Conservation (phyloP, 2,888 invertebrate species). For the Eristalinus sepulchralis region DNA sequence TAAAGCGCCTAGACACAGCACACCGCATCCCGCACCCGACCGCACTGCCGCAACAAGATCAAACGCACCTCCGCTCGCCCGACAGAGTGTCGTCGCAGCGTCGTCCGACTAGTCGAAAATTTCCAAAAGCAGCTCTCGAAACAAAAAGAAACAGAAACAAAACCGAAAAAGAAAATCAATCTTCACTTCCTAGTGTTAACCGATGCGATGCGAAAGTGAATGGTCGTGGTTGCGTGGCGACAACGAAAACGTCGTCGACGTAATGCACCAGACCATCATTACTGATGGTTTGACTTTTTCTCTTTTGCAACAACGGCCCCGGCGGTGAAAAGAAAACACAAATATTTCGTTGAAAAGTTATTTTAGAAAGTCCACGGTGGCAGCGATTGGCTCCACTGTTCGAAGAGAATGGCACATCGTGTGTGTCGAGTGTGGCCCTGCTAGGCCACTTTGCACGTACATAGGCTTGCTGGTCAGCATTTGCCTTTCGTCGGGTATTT, state of each 20-base stretch:
- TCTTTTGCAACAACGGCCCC: slow-evolving; percentile 49
- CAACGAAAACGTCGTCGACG: neutral
- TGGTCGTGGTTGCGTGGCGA: slow-evolving; percentile 62
- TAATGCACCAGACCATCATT: slow-evolving; percentile 60
- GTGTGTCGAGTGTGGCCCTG: neutral
- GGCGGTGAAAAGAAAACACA: slow-evolving; percentile 62
- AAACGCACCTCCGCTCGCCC: neutral
- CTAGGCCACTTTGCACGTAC: neutral
- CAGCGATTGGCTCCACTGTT: slow-evolving; percentile 23
- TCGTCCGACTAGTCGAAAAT: neutral
- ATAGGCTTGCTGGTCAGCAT: neutral
- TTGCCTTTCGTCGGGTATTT: neutral
- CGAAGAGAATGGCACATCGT: slow-evolving; percentile 42
- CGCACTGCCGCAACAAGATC: neutral
- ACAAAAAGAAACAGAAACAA: slow-evolving; percentile 24
- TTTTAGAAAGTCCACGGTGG: slow-evolving; percentile 63
- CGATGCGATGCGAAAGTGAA: slow-evolving; percentile 69
- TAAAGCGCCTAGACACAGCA: neutral
- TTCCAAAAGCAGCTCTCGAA: slow-evolving; percentile 15
- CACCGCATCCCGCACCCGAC: neutral
- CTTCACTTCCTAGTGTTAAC: slow-evolving; percentile 68
- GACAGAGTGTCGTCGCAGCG: neutral
- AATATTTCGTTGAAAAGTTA: slow-evolving; percentile 63
- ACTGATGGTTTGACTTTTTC: slow-evolving; percentile 32
- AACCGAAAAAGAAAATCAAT: slow-evolving; percentile 51